These are phyloP conservation scores for Lycocerus yunnanus DNA, from an alignment of 2,888 invertebrate species.

Conservation along the genomic window DNA sequence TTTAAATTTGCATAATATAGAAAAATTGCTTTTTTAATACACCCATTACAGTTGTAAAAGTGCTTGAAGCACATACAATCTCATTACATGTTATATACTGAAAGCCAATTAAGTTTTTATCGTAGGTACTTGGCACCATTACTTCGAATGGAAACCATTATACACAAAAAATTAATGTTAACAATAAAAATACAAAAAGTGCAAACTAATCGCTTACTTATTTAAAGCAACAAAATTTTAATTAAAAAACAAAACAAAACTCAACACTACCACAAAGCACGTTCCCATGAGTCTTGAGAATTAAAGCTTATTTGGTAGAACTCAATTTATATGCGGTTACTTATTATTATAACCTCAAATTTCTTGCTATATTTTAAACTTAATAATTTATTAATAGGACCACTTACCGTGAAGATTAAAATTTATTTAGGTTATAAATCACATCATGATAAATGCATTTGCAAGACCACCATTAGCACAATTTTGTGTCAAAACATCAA, in stretches of 20 bases:
- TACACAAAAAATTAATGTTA: conserved; percentile 1
- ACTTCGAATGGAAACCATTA: conserved; percentile 21
- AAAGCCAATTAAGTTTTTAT: conserved; percentile 37
- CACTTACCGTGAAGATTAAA: neutral
- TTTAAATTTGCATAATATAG: neutral
- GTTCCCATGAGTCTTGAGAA: neutral
- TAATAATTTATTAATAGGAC: neutral
- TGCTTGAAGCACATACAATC: conserved; percentile 29
- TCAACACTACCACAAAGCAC: neutral
- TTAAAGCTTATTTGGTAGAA: neutral
- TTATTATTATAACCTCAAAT: neutral
- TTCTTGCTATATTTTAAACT: neutral
- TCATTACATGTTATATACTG: conserved; percentile 36
- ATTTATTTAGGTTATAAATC: neutral
- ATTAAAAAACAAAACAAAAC: neutral
- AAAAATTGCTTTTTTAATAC: neutral
- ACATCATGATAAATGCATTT: neutral
- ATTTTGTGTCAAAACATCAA: neutral
- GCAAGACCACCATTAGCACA: neutral
- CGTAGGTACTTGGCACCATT: conserved; percentile 11
- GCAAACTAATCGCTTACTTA: neutral
- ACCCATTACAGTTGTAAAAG: conserved; percentile 28
- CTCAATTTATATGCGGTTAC: neutral
- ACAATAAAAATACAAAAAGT: neutral
- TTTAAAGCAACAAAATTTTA: neutral